Base-by-base conservation (phyloP, 2,888 invertebrate species). In the Athalia circularis region DNA sequence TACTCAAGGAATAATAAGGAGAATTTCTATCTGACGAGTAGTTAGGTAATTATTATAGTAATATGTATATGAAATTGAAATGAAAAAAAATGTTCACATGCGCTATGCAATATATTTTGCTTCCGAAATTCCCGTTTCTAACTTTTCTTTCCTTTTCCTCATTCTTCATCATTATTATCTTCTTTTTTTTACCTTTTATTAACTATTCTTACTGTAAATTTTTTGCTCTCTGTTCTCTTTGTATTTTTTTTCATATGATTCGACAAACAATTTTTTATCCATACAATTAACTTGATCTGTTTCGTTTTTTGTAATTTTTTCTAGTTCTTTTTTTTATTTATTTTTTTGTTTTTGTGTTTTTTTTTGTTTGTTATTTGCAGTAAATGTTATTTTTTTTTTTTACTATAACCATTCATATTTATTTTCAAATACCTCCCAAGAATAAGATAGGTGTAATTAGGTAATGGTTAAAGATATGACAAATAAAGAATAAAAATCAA, bases 1-100 rank as follows among this genome's bases (percentile, higher is more conserved):
- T 67, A 67, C 50, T 67, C 67, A 50, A 67, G 50, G 29, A 52
- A 67, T 48, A 48, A 67, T 64, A 64, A n/a, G n/a, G 45, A 64
- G 43, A 64, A 64, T 64, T 29, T 29, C 29, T 29, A 29, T 29
- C 29, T 29, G 29, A 29, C 29, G 29, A 29, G 29, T 29, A 29
- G 29, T 29, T 29, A 29, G 45, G 45, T 64, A 47, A 45, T 64
- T 43, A 64, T 4, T 43, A 64, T 47, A 47, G 43, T 64, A 64
- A 64, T 45, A 64, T 11, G 9, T 54, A 54, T n/a, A 29, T 29
- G 29, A 29, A 29, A 29, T 29, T 29, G 29, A 29, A 29, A 29
- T 29, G 29, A 29, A 29, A 29, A 62, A 62, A 62, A 8, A 62
- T 13, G 29, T 13, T 62, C 62, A 62, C 62, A 62, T 62, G 13